These are phyloP conservation scores for Megaustenia siamemsis DNA, from an alignment of 2,888 invertebrate genomes.

Conservation along the genomic window DNA sequence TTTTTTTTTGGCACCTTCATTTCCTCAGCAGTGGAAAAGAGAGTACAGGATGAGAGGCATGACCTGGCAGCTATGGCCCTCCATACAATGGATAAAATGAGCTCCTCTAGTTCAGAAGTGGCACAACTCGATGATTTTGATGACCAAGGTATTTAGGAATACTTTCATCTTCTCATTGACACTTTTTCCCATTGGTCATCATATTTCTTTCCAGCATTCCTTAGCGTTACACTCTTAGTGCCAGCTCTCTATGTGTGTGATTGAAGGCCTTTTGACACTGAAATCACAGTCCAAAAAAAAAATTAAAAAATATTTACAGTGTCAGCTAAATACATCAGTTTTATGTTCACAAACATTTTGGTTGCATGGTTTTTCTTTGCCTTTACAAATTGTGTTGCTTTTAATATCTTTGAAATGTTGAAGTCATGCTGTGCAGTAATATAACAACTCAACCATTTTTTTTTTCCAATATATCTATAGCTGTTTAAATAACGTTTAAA, in stretches of 20 bases:
- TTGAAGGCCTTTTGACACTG: slow-evolving; percentile 32
- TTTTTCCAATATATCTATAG: background rate
- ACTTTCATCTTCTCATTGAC: slow-evolving; percentile 13
- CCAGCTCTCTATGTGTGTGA: slow-evolving; percentile 35
- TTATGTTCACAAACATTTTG: slow-evolving; percentile 42
- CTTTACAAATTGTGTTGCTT: slow-evolving; percentile 52
- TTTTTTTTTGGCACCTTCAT: background rate
- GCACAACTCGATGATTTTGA: slow-evolving; percentile 74
- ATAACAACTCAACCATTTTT: background rate
- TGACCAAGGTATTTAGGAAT: slow-evolving; percentile 65
- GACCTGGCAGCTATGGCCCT: slow-evolving; percentile 46
- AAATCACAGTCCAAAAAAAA: slow-evolving; percentile 52
- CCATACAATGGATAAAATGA: slow-evolving; percentile 66
- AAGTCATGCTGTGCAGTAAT: background rate
- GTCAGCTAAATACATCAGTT: slow-evolving; percentile 33
- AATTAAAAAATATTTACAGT: slow-evolving; percentile 11
- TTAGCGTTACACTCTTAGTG: slow-evolving; percentile 35
- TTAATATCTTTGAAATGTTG: slow-evolving; percentile 37
- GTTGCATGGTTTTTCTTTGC: slow-evolving; percentile 58
- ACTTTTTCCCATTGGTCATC: slow-evolving; percentile 37
- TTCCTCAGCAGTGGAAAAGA: slow-evolving; percentile 17
- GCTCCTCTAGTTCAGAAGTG: slow-evolving; percentile 74
- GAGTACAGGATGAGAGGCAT: slow-evolving; percentile 4
- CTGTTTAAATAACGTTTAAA: background rate
- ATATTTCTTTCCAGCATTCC: slow-evolving; percentile 33